These are phyloP conservation scores for Prionailurus bengalensis DNA, from an alignment of 2,113 vertebrate genomes.

Conservation along the genomic window DNA sequence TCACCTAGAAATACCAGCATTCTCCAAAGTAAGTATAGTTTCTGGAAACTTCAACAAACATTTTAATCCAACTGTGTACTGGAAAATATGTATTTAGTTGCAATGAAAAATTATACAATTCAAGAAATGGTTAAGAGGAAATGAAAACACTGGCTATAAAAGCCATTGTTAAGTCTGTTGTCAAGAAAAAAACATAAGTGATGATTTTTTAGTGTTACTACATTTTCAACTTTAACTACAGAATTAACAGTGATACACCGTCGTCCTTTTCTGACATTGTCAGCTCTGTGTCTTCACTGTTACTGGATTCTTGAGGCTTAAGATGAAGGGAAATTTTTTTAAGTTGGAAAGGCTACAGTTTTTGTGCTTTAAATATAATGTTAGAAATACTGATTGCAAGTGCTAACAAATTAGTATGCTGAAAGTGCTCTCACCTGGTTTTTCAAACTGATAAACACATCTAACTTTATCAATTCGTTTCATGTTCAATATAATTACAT, in stretches of 20 bases:
- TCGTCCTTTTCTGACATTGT: background rate
- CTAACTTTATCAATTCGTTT: background rate
- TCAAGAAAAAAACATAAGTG: background rate
- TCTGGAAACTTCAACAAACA: conserved; percentile 41
- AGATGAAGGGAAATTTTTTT: background rate
- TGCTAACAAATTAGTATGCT: conserved; percentile 28
- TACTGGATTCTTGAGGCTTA: background rate
- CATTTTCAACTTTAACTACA: conserved; percentile 32
- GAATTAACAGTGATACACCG: background rate
- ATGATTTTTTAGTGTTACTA: background rate
- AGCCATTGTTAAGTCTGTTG: conserved; percentile 2
- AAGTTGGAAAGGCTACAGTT: background rate
- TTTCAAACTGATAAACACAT: conserved; percentile 33
- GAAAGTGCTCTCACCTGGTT: background rate
- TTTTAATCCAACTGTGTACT: background rate
- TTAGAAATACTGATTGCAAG: conserved; percentile 35
- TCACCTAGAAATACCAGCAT: background rate
- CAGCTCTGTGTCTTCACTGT: conserved; percentile 6
- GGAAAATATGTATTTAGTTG: conserved; percentile 6
- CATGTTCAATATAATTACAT: background rate
- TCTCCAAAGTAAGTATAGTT: conserved; percentile 12
- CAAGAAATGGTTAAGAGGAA: conserved; percentile 20
- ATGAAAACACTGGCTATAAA: conserved; percentile 35
- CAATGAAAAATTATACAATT: background rate
- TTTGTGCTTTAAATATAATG: background rate